Conservation (phyloP, 2,888 invertebrate species). For the Chaetogeoica ovagalla region DNA sequence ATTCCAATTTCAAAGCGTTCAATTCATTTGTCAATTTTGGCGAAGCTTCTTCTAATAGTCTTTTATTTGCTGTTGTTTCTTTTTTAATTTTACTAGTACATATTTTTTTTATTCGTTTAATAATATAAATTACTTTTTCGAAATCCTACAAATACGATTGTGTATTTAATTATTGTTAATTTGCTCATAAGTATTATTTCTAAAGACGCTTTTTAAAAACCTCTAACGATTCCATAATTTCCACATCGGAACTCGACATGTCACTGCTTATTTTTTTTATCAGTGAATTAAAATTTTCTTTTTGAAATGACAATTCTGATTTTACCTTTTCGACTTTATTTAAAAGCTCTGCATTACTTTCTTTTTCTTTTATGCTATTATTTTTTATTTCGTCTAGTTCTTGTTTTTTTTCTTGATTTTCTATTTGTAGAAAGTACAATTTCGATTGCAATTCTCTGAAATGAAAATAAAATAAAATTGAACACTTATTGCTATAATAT, state of each 20-base stretch:
- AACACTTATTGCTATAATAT: neutral
- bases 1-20: slow-evolving; percentile 9
- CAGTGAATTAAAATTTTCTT: slow-evolving; percentile 17
- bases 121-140: slow-evolving; percentile 30
- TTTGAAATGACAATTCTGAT: slow-evolving; percentile 1
- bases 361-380: slow-evolving; percentile 23
- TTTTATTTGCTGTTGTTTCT: neutral
- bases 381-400: slow-evolving; percentile 25
- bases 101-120: slow-evolving; percentile 10
- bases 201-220: slow-evolving; percentile 2
- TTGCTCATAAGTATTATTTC: neutral
- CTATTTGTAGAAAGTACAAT: slow-evolving; percentile 8
- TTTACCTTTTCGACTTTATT: slow-evolving; percentile 11
- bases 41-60: neutral
- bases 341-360: neutral
- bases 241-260: slow-evolving; percentile 7
- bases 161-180: neutral
- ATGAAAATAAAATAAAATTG: neutral
- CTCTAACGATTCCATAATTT: slow-evolving; percentile 17
- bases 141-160: neutral
- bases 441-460: slow-evolving; percentile 18
- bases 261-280: slow-evolving; percentile 37
- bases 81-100: neutral
- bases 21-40: slow-evolving; percentile 7
- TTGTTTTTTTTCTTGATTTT: slow-evolving; percentile 21